A percentile compares a stretch with the other conserved stretches of the same genome.
These are phyloP conservation scores for Triops longicaudatus DNA, from an alignment of 1,140 invertebrate genomes.

Conservation along the genomic window DNA sequence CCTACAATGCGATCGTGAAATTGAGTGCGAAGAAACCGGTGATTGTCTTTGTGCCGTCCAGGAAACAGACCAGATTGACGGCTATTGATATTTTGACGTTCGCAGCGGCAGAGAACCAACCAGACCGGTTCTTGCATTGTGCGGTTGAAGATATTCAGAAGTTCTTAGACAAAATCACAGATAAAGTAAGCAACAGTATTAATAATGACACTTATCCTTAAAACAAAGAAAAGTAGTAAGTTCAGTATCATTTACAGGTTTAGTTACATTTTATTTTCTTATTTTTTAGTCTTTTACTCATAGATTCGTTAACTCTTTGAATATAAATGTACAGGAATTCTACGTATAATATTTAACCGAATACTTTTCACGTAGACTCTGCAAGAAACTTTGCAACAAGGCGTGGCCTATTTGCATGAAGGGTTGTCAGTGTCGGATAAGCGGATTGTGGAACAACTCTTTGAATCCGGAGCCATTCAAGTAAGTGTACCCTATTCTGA, in stretches of 20 bases:
- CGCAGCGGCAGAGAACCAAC: constrained; percentile 75
- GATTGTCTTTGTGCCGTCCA: constrained; percentile 92
- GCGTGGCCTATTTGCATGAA: constrained; percentile 96
- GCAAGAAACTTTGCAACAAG: constrained; percentile 77
- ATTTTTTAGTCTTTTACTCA: too few relatives aligned
- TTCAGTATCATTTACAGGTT: too few relatives aligned
- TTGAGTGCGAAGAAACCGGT: constrained; percentile 81
- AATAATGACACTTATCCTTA: too few relatives aligned
- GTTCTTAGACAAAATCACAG: constrained; percentile 74
- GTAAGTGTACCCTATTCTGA: constrained; percentile 26
- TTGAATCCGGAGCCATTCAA: constrained; percentile 88
- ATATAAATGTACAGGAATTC: too few relatives aligned
- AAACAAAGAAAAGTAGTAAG: too few relatives aligned
- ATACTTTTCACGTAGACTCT: constrained; percentile 51
- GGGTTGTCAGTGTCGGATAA: constrained; percentile 75
- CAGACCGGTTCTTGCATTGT: constrained; percentile 79
- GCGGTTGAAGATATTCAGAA: constrained; percentile 60
- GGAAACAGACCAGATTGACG: constrained; percentile 85
- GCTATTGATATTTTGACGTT: constrained; percentile 93
- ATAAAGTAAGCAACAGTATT: constrained; percentile 51
- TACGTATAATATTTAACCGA: constrained; percentile 23
- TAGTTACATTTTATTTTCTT: constrained; percentile 21
- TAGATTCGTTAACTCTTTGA: too few relatives aligned
- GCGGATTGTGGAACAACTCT: constrained; percentile 82
- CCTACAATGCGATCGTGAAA: constrained; percentile 86